Evolutionary conservation across 53 echinoderm and acorn worm genomes (phyloP).

Genomic region (Antedon mediterranea): DNA sequence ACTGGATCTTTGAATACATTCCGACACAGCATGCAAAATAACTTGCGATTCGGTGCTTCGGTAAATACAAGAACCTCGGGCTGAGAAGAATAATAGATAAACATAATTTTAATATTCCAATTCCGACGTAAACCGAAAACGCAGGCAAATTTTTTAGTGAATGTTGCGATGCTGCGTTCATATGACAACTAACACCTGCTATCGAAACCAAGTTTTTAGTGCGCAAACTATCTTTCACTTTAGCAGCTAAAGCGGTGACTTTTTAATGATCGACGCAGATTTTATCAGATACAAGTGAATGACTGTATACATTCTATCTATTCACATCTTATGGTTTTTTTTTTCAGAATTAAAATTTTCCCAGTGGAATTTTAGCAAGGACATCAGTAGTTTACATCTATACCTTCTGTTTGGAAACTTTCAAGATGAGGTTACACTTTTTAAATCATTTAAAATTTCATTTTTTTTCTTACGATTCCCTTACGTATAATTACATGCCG

Average conservation of each 20-base stretch:
- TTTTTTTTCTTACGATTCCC: neutral
- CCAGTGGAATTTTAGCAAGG: neutral
- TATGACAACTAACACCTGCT: neutral
- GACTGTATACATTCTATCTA: neutral
- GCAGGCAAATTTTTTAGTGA: neutral
- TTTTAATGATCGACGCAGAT: neutral
- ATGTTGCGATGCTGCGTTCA: neutral
- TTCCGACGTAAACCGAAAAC: too few relatives aligned
- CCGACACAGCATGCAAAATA: slow-evolving; percentile 82
- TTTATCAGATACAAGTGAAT: neutral
- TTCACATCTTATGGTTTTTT: neutral
- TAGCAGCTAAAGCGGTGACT: neutral
- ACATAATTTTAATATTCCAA: neutral
- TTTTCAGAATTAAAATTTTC: neutral
- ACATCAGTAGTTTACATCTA: neutral
- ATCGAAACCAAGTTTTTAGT: neutral
- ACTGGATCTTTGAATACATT: slow-evolving; percentile 89
- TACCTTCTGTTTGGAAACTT: neutral
- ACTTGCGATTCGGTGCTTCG: slow-evolving; percentile 73
- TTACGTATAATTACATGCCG: neutral
- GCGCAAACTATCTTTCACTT: neutral
- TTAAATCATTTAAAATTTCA: neutral
- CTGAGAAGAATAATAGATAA: slow-evolving; percentile 14
- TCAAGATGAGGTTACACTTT: neutral
- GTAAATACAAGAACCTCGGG: slow-evolving; percentile 70